Evolutionary conservation across 2,797 vertebrate genomes (phyloP), one percentile per base, ranked within the genome.

Genomic region (Echiichthys vipera): DNA sequence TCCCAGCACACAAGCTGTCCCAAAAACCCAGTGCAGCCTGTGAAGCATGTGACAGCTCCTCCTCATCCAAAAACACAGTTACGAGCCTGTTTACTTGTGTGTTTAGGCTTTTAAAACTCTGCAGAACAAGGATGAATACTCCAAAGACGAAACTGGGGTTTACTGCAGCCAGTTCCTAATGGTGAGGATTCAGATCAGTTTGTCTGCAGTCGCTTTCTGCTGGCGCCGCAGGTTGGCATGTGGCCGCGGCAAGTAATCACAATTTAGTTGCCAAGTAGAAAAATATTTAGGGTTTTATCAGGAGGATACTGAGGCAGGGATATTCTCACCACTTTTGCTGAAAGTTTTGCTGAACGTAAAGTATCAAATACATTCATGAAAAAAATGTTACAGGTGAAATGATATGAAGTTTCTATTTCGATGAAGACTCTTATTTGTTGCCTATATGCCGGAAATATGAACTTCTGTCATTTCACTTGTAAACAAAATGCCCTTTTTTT

Each of bases 1-100:
- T 56, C 62, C 18, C 61, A 65, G 78, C 65, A 25, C 62, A 72
- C 85, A 83, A 83, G 71, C 87, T 81, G 84, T 71, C 53, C 54
- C 1, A 37, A 71, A 64, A 75, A 50, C 22, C n/a, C 47, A 14
- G 32, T 5, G 7, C 69, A 72, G 73, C 79, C 34, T 55, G 66
- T 3, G 34, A 57, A 58, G 63, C 62, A 62, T 61, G 65, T 42
- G 30, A n/a, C 47, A 5, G 63, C 29, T 34, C 11, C 43, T 1
- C 20, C 12, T 20, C 36, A 9, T 25, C 42, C 29, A 27, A 22
- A 65, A 42, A 53, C 72, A 69, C 71, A 65, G 13, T 49, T 17
- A 43, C 1, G 1, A 29, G 20, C 18, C 12, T 13, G 40, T 53
- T 71, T 61, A 40, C 53, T 32, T 30, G 47, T 78, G 81, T 68